These are phyloP conservation scores for Drosophila colorata DNA, from an alignment of 2,888 invertebrate genomes.

Conservation along the genomic window DNA sequence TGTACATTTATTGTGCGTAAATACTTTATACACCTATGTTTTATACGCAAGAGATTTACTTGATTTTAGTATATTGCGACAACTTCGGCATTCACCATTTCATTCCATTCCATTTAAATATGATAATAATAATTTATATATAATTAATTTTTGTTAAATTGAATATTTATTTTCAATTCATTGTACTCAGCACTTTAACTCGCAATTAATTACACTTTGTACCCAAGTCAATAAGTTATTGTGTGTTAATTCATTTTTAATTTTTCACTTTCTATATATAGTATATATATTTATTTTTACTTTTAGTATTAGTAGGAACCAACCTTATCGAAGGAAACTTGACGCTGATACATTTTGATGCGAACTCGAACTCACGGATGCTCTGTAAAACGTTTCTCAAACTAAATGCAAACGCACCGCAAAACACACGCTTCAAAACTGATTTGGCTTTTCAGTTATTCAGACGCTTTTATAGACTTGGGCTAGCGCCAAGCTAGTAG, in stretches of 20 bases:
- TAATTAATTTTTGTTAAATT: not conserved
- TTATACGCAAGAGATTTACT: not conserved
- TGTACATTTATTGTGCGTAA: too few relatives aligned
- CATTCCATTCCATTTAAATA: too few relatives aligned
- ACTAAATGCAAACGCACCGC: constrained; percentile 35
- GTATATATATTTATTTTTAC: not conserved
- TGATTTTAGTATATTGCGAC: not conserved
- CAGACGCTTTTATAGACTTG: constrained; percentile 79
- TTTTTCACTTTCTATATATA: constrained; percentile 9
- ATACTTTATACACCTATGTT: not conserved
- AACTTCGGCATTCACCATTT: too few relatives aligned
- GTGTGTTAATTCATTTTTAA: constrained; percentile 5
- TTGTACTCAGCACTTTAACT: not conserved
- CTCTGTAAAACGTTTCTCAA: constrained; percentile 2
- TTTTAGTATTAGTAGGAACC: constrained; percentile 16
- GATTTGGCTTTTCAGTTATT: constrained; percentile 51
- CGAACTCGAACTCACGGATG: constrained; percentile 12
- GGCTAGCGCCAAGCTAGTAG: constrained; percentile 26
- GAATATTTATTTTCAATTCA: not conserved
- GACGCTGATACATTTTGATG: constrained; percentile 78
- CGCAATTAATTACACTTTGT: not conserved
- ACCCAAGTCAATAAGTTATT: not conserved
- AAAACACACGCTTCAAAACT: constrained; percentile 62
- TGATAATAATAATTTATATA: not conserved
- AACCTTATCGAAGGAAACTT: constrained; percentile 84